phyloP scores from a whole-genome alignment of 2,797 vertebrate genomes.

The Emydoidea blandingii region DNA sequence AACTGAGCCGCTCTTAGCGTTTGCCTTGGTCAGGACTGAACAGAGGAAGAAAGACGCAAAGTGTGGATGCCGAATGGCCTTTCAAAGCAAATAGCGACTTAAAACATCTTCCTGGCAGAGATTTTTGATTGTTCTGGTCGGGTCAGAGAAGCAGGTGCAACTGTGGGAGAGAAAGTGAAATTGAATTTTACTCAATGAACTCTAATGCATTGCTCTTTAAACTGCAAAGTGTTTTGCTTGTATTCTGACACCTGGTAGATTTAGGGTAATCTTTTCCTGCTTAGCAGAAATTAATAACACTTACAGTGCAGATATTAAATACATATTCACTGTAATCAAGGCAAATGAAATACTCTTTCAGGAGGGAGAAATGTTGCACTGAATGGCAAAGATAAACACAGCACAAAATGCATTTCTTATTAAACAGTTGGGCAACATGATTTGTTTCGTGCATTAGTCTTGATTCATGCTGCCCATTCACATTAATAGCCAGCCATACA shows the following conservation, averaged over 20 bases:
- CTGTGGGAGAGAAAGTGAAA: neutral
- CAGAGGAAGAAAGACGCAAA: neutral
- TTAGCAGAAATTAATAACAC: neutral
- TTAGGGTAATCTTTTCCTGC: neutral
- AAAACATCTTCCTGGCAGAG: neutral
- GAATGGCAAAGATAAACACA: constrained; percentile 39
- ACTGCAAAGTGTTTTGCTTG: neutral
- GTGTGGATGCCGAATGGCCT: neutral
- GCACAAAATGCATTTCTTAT: constrained; percentile 46
- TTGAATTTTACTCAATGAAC: neutral
- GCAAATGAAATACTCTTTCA: neutral
- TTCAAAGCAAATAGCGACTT: neutral
- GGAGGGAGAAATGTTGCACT: constrained; percentile 28
- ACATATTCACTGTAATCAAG: constrained; percentile 36
- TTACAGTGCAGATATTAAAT: neutral
- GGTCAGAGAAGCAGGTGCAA: rapidly evolving
- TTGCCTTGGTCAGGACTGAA: neutral
- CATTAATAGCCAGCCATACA: constrained; percentile 68
- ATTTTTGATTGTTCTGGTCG: neutral
- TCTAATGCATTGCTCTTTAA: constrained; percentile 19
- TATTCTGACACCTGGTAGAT: neutral
- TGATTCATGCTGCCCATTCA: constrained; percentile 56
- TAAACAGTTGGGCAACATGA: constrained; percentile 34
- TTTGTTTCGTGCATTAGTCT: constrained; percentile 53
- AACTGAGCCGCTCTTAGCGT: neutral